Conservation (phyloP, 1,140 invertebrate genomes). For the Scylla paramamosain region DNA sequence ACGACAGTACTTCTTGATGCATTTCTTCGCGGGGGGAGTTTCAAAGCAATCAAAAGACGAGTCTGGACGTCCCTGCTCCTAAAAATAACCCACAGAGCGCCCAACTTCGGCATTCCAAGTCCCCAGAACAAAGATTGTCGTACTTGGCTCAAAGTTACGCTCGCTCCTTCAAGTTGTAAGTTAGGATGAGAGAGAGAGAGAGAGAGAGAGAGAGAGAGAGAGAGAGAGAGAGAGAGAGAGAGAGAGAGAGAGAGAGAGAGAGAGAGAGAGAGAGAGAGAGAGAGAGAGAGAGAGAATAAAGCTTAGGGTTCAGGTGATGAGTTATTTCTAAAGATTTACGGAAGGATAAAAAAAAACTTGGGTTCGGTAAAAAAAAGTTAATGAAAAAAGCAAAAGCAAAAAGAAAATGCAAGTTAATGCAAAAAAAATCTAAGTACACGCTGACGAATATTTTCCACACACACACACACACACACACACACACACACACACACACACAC, state of each 20-base stretch:
- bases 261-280: too few species aligned
- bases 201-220: too few species aligned
- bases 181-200: background rate
- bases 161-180: background rate
- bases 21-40: background rate
- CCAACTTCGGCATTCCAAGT: conserved; percentile 9
- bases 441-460: background rate
- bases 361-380: too few species aligned
- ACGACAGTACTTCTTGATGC: conserved; percentile 1
- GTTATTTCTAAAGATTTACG: too few species aligned
- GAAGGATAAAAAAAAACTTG: too few species aligned
- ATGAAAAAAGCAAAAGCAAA: too few species aligned
- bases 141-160: conserved; percentile 13
- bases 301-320: too few species aligned
- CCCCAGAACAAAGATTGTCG: background rate
- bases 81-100: background rate
- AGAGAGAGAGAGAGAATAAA: too few species aligned
- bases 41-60: background rate
- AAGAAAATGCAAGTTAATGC: too few species aligned
- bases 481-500: conserved; percentile 18
- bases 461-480: conserved; percentile 17
- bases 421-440: too few species aligned
- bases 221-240: too few species aligned
- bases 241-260: too few species aligned
- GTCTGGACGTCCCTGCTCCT: background rate